phyloP scores from a whole-genome alignment of 2,888 invertebrate species.

The Clitarchus hookeri region DNA sequence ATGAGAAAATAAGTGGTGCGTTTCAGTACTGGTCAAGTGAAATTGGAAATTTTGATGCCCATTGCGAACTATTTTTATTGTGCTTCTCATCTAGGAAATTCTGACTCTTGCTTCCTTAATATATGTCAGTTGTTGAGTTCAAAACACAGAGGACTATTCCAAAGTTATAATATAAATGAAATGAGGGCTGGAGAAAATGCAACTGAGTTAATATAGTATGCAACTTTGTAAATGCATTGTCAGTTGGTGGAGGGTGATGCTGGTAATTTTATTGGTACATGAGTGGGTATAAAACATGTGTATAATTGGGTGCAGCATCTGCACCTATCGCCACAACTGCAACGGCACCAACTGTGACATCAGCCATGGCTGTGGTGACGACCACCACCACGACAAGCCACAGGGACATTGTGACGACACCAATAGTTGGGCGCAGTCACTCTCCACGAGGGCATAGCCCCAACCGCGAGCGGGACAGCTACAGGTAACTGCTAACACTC shows the following conservation, averaged over 20 bases:
- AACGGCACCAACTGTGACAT: slow-evolving; percentile 54
- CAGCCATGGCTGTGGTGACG: slow-evolving; percentile 49
- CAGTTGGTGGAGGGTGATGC: background rate
- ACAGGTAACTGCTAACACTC: slow-evolving; percentile 63
- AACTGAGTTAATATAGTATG: too few species aligned
- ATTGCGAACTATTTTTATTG: too few species aligned
- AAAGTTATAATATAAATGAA: too few species aligned
- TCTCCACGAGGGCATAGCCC: slow-evolving; percentile 80
- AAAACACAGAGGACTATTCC: too few species aligned
- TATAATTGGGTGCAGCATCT: slow-evolving; percentile 36
- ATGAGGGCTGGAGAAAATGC: too few species aligned
- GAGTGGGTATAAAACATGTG: background rate
- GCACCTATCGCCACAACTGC: slow-evolving; percentile 44
- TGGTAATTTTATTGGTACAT: background rate
- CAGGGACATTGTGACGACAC: slow-evolving; percentile 56
- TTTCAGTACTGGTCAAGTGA: too few species aligned
- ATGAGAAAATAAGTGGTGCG: too few species aligned
- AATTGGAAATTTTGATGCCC: too few species aligned
- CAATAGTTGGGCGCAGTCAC: slow-evolving; percentile 61
- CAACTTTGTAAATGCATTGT: background rate
- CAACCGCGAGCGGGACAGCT: slow-evolving; percentile 80
- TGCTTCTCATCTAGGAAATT: too few species aligned
- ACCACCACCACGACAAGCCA: slow-evolving; percentile 57
- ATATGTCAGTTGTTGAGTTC: too few species aligned
- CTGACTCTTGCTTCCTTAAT: too few species aligned